These are phyloP conservation scores for Melanocharis versteri DNA, from an alignment of 2,113 vertebrate genomes.

Conservation along the genomic window DNA sequence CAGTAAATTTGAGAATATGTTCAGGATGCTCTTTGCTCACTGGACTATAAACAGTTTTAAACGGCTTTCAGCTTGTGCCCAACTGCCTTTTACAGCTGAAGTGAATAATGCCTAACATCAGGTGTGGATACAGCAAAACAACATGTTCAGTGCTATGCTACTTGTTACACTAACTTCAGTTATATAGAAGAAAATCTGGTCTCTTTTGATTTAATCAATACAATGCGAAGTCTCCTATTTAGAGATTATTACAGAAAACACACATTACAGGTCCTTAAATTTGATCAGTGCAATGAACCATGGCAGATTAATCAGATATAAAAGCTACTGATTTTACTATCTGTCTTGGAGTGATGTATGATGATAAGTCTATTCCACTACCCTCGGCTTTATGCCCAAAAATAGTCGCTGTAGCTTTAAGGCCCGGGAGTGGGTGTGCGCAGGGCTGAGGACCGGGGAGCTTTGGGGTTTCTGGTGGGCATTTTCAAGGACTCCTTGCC, in stretches of 20 bases:
- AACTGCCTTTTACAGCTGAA: background rate
- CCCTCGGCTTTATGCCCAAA: background rate
- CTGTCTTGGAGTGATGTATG: background rate
- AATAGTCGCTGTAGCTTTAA: background rate
- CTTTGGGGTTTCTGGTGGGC: no score
- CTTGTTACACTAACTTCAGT: background rate
- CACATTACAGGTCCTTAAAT: background rate
- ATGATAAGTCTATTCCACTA: background rate
- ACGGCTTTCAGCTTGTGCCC: background rate
- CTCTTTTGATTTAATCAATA: conserved; percentile 17
- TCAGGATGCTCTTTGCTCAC: background rate
- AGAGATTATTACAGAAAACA: conserved; percentile 9
- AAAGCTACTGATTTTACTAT: conserved; percentile 24
- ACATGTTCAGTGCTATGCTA: background rate
- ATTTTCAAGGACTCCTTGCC: background rate
- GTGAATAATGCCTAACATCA: background rate
- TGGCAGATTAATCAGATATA: background rate
- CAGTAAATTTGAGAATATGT: background rate
- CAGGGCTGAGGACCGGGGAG: accelerated
- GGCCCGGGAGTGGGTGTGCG: accelerated
- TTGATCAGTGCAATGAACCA: conserved; percentile 17
- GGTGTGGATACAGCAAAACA: background rate
- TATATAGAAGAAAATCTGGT: background rate
- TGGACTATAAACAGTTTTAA: background rate
- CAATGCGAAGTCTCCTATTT: background rate